Conservation (phyloP, 53 echinoderm and acorn worm genomes). For the Patiria pectinifera region DNA sequence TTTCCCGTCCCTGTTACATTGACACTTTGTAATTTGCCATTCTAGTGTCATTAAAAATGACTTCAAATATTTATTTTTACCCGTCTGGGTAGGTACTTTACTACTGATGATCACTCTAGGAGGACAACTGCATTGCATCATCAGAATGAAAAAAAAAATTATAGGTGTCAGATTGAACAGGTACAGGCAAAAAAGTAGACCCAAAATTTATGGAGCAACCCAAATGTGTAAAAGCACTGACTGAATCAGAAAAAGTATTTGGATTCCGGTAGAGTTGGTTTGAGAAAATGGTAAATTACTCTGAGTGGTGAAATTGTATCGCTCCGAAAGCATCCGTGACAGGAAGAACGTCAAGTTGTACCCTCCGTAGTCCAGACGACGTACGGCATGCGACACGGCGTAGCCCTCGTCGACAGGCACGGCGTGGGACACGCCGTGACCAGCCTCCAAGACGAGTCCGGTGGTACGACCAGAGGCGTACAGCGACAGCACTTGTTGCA, state of each 20-base stretch:
- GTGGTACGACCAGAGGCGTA: slow-evolving; percentile 89
- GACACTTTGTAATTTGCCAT: no score
- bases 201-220: no score
- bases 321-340: slow-evolving; percentile 72
- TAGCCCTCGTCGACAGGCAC: slow-evolving; percentile 92
- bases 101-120: no score
- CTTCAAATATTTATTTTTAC: no score
- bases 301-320: slow-evolving; percentile 61
- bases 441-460: slow-evolving; percentile 86
- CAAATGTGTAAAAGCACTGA: no score
- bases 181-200: no score
- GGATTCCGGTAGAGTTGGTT: background rate
- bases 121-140: no score
- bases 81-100: no score
- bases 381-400: slow-evolving; percentile 79
- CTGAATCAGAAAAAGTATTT: background rate
- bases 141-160: no score
- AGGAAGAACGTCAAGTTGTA: slow-evolving; percentile 71
- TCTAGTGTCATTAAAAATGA: no score
- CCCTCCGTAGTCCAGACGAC: slow-evolving; percentile 71
- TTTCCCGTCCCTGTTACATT: no score
- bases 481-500: slow-evolving; percentile 86
- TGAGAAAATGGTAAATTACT: slow-evolving; percentile 11
- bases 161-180: no score
- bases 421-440: slow-evolving; percentile 82